Percentiles rank a stretch among this genome's conserved stretches.
phyloP scores from a whole-genome alignment of 2,113 vertebrate species.

The Myotis yumanensis region DNA sequence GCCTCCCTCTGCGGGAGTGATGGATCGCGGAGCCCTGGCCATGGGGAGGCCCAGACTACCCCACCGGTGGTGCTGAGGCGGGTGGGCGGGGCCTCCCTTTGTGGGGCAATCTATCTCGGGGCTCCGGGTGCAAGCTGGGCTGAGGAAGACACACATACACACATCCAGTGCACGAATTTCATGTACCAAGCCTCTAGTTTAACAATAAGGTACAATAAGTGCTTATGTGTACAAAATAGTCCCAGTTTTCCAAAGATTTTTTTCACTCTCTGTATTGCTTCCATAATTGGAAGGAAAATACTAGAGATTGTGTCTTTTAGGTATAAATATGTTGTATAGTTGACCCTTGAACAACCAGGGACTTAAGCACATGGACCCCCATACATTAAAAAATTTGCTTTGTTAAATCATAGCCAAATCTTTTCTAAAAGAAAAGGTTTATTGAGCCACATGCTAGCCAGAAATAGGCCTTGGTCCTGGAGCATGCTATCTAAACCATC shows the following conservation, averaged over 20 bases:
- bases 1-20: no score
- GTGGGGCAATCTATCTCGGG: no score
- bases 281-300: background rate
- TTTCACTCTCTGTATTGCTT: background rate
- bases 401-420: background rate
- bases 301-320: background rate
- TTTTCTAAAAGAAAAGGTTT: background rate
- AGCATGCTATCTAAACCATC: background rate
- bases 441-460: background rate
- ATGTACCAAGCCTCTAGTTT: background rate
- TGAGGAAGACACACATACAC: no score
- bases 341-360: background rate
- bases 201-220: background rate
- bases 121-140: no score
- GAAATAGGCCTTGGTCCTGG: background rate
- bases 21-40: no score
- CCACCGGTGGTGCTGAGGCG: no score
- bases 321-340: background rate
- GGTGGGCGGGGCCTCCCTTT: no score
- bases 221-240: background rate
- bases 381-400: background rate
- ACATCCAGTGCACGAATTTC: no score
- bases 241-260: background rate
- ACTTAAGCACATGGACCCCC: background rate
- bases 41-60: no score